phyloP scores from a whole-genome alignment of 2,888 invertebrate genomes.

The Drosophila neotestacea region DNA sequence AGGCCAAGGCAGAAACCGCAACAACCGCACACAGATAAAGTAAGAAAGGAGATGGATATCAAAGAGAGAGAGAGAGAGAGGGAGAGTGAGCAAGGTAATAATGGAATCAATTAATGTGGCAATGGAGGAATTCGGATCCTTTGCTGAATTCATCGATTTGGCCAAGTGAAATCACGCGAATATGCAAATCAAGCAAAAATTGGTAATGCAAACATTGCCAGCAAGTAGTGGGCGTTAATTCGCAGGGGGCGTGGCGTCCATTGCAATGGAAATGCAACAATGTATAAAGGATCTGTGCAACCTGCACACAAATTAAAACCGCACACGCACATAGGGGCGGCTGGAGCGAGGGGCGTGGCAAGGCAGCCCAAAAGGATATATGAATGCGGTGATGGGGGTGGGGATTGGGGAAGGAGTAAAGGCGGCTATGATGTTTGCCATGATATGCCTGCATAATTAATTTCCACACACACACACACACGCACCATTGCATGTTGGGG shows the following conservation, averaged over 20 bases:
- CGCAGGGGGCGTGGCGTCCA: constrained; percentile 26
- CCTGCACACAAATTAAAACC: constrained; percentile 73
- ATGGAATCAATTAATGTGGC: constrained; percentile 60
- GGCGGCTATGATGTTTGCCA: constrained; percentile 61
- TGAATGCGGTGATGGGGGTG: constrained; percentile 8
- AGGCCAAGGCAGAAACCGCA: constrained; percentile 32
- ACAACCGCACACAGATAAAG: constrained; percentile 16
- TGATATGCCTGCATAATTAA: constrained; percentile 81
- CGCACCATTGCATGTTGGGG: not conserved
- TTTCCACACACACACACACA: constrained; percentile 37
- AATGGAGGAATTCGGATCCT: constrained; percentile 12
- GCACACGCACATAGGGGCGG: constrained; percentile 47
- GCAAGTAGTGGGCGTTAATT: constrained; percentile 17
- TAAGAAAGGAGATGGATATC: constrained; percentile 3
- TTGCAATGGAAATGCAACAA: constrained; percentile 25
- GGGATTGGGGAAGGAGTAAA: not conserved
- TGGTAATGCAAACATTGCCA: constrained; percentile 28
- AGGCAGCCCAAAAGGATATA: constrained; percentile 19
- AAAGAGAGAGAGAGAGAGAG: not conserved
- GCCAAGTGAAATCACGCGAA: constrained; percentile 65
- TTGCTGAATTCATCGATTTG: constrained; percentile 50
- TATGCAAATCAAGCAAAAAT: constrained; percentile 44
- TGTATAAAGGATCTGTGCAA: constrained; percentile 48
- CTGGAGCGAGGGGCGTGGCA: constrained; percentile 16
- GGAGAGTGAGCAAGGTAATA: constrained; percentile 1